Percentiles rank a stretch among this genome's conserved stretches.
Conservation (phyloP, 1,140 invertebrate genomes). For the Drosophila sp. region DNA sequence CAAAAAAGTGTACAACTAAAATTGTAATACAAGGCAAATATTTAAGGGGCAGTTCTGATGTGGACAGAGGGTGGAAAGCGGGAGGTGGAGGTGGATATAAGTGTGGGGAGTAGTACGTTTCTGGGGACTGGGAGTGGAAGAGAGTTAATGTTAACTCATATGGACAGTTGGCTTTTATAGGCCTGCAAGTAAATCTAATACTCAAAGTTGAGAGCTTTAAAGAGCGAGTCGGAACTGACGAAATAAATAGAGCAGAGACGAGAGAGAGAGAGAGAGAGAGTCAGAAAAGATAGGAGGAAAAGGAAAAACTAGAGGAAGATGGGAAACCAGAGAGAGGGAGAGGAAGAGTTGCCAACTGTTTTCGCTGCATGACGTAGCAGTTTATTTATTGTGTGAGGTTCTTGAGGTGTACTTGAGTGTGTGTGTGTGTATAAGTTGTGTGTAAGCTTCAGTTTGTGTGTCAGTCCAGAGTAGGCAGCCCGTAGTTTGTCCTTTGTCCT, state of each 20-base stretch:
- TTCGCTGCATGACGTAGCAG: slow-evolving; percentile 71
- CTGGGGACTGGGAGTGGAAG: too few relatives aligned
- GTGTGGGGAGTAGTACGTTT: slow-evolving; percentile 5
- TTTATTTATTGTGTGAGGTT: slow-evolving; percentile 81
- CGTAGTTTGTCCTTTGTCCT: slow-evolving; percentile 9
- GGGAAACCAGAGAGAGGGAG: slow-evolving; percentile 1
- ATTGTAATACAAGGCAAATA: slow-evolving; percentile 3
- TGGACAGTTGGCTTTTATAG: slow-evolving; percentile 43
- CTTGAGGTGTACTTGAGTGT: slow-evolving; percentile 52
- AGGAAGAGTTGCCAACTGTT: slow-evolving; percentile 33
- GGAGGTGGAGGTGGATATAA: neutral
- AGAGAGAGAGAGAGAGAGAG: neutral
- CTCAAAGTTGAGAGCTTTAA: slow-evolving; percentile 55
- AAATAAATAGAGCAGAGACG: slow-evolving; percentile 6
- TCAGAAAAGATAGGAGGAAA: neutral
- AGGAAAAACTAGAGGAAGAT: neutral
- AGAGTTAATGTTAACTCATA: slow-evolving; percentile 9
- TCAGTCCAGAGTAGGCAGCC: slow-evolving; percentile 23
- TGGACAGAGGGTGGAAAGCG: neutral
- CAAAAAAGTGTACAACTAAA: slow-evolving; percentile 22
- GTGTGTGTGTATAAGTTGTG: slow-evolving; percentile 34
- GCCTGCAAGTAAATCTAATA: slow-evolving; percentile 63
- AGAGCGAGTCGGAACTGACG: neutral
- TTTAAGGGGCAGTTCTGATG: neutral
- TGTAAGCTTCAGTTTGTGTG: slow-evolving; percentile 63